Evolutionary conservation across 2,888 invertebrate genomes (phyloP).

Genomic region (Spisula subtruncata): DNA sequence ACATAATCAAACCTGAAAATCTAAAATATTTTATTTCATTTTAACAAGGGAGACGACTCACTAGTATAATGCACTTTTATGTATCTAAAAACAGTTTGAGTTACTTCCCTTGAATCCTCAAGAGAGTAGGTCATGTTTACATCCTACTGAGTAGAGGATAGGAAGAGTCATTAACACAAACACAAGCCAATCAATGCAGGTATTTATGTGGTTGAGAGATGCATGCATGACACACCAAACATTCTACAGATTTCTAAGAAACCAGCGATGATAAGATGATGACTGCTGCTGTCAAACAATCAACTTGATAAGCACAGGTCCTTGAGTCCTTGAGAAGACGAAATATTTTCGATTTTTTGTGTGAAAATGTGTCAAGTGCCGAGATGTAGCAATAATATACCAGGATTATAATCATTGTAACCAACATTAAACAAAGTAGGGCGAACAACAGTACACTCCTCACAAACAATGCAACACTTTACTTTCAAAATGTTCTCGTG

Average conservation of each 20-base stretch:
- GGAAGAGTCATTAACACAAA: background rate
- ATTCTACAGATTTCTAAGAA: background rate
- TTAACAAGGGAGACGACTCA: constrained; percentile 21
- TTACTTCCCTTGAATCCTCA: constrained; percentile 18
- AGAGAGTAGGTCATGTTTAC: background rate
- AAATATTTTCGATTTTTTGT: too few relatives aligned
- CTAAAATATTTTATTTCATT: background rate
- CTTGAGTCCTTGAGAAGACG: too few relatives aligned
- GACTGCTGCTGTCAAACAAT: background rate
- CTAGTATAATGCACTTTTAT: background rate
- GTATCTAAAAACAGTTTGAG: background rate
- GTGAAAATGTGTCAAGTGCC: too few relatives aligned
- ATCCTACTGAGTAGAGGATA: too few relatives aligned
- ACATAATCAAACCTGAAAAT: constrained; percentile 84
- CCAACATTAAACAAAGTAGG: too few relatives aligned
- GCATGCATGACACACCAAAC: background rate
- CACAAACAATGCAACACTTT: too few relatives aligned
- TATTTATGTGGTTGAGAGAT: background rate
- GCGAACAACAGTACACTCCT: too few relatives aligned
- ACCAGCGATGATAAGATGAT: background rate
- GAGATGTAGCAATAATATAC: too few relatives aligned
- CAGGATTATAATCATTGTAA: too few relatives aligned
- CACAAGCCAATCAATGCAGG: background rate
- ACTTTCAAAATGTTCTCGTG: too few relatives aligned
- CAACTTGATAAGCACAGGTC: too few relatives aligned